Percentiles rank a stretch among this genome's conserved stretches.
Conservation (phyloP, 2,888 invertebrate genomes). For the Drosophila borealis region DNA sequence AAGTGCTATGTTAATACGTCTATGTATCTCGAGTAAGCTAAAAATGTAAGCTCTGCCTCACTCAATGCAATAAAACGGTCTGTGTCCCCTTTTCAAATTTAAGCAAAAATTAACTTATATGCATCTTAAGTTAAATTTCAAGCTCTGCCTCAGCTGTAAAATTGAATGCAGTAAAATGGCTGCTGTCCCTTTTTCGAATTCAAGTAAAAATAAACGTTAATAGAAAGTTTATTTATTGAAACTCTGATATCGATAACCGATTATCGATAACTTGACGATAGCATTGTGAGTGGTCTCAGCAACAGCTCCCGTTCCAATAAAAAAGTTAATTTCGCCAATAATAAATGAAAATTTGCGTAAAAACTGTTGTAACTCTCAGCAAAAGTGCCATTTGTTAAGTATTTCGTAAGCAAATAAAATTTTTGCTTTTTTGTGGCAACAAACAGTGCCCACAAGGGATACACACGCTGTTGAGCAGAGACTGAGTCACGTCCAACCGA, state of each 20-base stretch:
- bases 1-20: constrained; percentile 22
- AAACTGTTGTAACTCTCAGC: neutral
- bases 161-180: constrained; percentile 57
- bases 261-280: constrained; percentile 36
- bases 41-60: constrained; percentile 18
- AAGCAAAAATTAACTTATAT: constrained; percentile 16
- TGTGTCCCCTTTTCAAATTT: constrained; percentile 17
- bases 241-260: neutral
- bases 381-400: constrained; percentile 1
- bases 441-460: constrained; percentile 19
- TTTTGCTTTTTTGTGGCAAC: neutral
- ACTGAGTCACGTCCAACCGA: constrained; percentile 30
- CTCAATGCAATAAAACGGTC: constrained; percentile 59
- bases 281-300: constrained; percentile 24
- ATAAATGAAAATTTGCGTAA: constrained; percentile 44
- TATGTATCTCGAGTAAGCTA: constrained; percentile 29
- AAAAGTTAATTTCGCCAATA: constrained; percentile 29
- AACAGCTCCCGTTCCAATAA: constrained; percentile 37
- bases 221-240: neutral
- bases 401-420: neutral
- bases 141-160: constrained; percentile 10
- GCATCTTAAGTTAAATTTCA: constrained; percentile 15
- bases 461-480: constrained; percentile 25
- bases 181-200: constrained; percentile 18
- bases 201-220: neutral